phyloP scores from a whole-genome alignment of 2,113 vertebrate genomes.

The Uria aalge region DNA sequence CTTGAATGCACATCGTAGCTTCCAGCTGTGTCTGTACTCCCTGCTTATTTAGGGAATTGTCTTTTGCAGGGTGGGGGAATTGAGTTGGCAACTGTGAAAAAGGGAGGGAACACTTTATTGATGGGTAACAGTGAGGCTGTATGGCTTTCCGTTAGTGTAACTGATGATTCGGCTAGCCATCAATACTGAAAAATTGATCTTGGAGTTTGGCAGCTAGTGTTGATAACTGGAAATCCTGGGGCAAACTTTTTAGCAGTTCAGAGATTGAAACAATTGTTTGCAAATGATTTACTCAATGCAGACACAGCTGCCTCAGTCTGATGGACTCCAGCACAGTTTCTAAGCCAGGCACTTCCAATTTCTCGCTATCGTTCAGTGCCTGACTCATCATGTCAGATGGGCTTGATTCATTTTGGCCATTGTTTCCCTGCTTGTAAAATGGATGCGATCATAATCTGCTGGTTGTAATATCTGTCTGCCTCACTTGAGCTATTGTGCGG shows the following conservation, averaged over 20 bases:
- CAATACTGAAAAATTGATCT: not conserved
- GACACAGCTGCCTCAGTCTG: not conserved
- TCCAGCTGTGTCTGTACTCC: not conserved
- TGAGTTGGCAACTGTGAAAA: not conserved
- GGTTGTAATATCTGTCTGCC: not conserved
- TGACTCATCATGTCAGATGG: conserved; percentile 32
- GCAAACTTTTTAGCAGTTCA: conserved; percentile 1
- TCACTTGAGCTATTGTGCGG: not conserved
- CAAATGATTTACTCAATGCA: not conserved
- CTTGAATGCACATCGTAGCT: not conserved
- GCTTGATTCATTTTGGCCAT: conserved; percentile 16
- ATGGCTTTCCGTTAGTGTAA: not conserved
- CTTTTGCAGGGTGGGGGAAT: not conserved
- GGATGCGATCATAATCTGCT: not conserved
- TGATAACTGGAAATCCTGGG: not conserved
- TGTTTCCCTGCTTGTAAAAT: not conserved
- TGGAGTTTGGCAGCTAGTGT: not conserved
- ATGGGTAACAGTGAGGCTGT: not conserved
- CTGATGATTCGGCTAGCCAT: not conserved
- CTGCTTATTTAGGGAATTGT: not conserved
- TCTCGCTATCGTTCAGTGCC: not conserved
- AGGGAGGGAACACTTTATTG: not conserved
- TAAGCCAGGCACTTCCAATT: not conserved
- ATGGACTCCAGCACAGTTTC: not conserved
- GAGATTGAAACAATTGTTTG: not conserved